A percentile compares a stretch with the other conserved stretches of the same genome.
Conservation (phyloP, 2,113 vertebrate species). For the Aythya baeri region DNA sequence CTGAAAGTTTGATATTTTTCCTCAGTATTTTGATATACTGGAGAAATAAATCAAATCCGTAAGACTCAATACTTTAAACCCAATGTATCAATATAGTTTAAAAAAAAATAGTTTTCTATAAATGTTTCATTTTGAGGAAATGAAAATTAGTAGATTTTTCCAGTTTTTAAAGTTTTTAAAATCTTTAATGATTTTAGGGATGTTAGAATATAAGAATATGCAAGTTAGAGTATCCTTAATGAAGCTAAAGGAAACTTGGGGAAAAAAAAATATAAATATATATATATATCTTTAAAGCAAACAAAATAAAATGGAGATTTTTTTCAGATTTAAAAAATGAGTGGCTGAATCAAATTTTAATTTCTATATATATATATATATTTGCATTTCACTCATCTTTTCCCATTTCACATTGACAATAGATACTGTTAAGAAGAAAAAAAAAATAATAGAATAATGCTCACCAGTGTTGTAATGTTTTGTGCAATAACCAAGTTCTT, state of each 20-base stretch:
- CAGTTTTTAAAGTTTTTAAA: background rate
- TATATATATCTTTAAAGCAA: background rate
- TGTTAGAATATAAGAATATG: background rate
- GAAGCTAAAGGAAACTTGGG: background rate
- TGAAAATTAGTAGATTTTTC: background rate
- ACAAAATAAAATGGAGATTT: background rate
- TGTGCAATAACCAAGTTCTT: conserved; percentile 96
- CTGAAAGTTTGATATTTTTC: background rate
- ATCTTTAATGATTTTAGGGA: background rate
- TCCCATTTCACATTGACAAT: background rate
- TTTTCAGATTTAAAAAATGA: background rate
- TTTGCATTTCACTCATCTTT: background rate
- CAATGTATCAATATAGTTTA: background rate
- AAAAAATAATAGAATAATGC: background rate
- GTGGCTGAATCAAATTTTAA: background rate
- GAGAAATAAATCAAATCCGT: background rate
- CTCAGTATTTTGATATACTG: background rate
- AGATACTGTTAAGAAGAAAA: background rate
- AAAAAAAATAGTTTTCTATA: background rate
- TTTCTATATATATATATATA: background rate
- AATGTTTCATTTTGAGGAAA: background rate
- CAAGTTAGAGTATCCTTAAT: background rate
- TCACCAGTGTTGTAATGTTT: conserved; percentile 99
- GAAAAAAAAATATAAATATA: too few species aligned
- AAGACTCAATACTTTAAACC: background rate